Evolutionary conservation across 2,888 invertebrate genomes (phyloP).

Genomic region (Tetranychus truncatus): DNA sequence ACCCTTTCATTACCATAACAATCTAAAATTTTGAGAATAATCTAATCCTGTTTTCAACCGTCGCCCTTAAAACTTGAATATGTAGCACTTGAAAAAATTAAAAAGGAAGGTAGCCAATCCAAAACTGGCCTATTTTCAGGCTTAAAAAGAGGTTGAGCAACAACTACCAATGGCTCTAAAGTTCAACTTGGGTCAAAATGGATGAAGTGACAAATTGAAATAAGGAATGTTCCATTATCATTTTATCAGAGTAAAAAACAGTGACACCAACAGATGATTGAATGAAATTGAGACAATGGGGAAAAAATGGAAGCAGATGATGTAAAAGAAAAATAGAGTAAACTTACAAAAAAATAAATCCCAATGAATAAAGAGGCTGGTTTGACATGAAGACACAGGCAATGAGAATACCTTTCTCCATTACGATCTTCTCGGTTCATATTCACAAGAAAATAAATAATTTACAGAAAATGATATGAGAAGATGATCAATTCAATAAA

Average conservation of each 20-base stretch:
- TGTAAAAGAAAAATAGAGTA: neutral
- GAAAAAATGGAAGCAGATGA: neutral
- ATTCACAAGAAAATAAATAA: neutral
- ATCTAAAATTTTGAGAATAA: no score
- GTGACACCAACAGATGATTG: neutral
- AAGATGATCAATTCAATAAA: neutral
- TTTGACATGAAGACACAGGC: constrained; percentile 22
- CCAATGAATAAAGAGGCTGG: constrained; percentile 22
- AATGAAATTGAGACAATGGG: neutral
- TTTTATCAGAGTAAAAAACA: neutral
- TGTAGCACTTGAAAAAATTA: no score
- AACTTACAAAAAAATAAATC: constrained; percentile 6
- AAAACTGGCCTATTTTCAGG: no score
- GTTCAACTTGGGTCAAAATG: no score
- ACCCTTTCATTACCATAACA: no score
- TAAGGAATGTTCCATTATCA: no score
- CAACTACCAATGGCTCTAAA: no score
- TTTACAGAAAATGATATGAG: neutral
- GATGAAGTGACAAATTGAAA: no score
- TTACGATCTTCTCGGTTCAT: constrained; percentile 10
- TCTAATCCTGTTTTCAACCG: no score
- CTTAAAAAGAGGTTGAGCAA: no score
- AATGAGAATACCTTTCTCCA: constrained; percentile 21
- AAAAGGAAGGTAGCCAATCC: no score
- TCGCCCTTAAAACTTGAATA: no score